These are phyloP conservation scores for Antigone vipio DNA, from an alignment of 2,113 vertebrate genomes.

Conservation along the genomic window DNA sequence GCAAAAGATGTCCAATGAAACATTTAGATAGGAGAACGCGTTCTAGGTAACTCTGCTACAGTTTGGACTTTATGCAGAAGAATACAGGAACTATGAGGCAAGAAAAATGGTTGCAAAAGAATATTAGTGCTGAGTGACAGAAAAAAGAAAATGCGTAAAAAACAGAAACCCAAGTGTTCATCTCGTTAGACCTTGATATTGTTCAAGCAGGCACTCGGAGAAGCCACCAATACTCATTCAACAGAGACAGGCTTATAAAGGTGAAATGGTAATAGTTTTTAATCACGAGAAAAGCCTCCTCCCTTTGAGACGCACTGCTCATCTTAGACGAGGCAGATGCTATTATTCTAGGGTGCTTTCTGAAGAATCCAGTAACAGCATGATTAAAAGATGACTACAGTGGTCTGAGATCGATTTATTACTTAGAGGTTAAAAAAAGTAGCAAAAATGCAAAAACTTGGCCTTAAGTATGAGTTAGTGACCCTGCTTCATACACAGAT, in stretches of 20 bases:
- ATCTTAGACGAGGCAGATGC: accelerated
- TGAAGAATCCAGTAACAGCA: not conserved
- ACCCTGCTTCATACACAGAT: not conserved
- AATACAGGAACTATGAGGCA: not conserved
- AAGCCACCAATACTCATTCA: not conserved
- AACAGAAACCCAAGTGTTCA: not conserved
- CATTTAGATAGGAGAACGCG: not conserved
- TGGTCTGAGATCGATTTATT: not conserved
- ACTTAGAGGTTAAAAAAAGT: not conserved
- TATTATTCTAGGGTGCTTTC: not conserved
- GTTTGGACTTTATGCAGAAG: not conserved
- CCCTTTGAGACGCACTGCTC: not conserved
- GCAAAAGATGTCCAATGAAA: not conserved
- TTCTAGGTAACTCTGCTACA: not conserved
- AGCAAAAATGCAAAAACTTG: not conserved
- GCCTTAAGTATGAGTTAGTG: not conserved
- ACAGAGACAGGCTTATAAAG: not conserved
- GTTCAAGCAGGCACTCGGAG: not conserved
- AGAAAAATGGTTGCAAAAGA: not conserved
- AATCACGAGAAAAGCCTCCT: not conserved
- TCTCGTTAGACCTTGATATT: not conserved
- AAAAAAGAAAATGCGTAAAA: accelerated
- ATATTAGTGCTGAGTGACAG: not conserved
- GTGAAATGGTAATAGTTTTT: not conserved
- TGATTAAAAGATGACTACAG: not conserved